These are phyloP conservation scores for Pantala flavescens DNA, from an alignment of 1,140 invertebrate species.

Conservation along the genomic window DNA sequence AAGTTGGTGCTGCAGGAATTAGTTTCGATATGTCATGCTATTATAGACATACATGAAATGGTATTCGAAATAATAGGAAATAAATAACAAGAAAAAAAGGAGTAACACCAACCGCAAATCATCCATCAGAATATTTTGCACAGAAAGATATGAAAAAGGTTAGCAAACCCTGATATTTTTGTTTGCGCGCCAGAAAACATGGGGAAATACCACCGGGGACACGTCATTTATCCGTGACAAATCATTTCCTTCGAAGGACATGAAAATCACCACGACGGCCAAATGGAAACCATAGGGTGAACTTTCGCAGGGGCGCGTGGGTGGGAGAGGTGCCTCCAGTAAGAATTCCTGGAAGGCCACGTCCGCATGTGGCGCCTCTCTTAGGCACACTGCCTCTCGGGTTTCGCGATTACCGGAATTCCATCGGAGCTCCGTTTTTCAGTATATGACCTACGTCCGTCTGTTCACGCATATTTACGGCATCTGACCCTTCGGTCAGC, in stretches of 20 bases:
- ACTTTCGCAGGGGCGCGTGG: neutral
- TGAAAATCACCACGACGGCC: neutral
- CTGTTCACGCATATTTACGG: neutral
- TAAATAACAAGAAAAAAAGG: no score
- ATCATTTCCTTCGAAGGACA: neutral
- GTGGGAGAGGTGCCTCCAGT: neutral
- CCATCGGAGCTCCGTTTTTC: neutral
- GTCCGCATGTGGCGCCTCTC: neutral
- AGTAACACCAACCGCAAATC: no score
- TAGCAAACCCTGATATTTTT: neutral
- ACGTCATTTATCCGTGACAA: neutral
- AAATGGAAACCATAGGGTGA: neutral
- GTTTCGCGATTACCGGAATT: slow-evolving; percentile 8
- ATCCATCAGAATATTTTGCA: no score
- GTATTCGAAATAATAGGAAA: no score
- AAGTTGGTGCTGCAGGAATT: no score
- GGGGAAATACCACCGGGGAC: neutral
- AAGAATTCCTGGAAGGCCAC: neutral
- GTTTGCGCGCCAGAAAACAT: neutral
- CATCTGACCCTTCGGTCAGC: neutral
- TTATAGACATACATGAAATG: no score
- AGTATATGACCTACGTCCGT: neutral
- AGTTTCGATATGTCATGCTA: no score
- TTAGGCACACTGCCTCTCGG: neutral
- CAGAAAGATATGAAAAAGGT: no score